Evolutionary conservation across 2,797 vertebrate genomes (phyloP), one percentile per base, ranked within the genome.

Genomic region (Heteromormyrus szaboi): DNA sequence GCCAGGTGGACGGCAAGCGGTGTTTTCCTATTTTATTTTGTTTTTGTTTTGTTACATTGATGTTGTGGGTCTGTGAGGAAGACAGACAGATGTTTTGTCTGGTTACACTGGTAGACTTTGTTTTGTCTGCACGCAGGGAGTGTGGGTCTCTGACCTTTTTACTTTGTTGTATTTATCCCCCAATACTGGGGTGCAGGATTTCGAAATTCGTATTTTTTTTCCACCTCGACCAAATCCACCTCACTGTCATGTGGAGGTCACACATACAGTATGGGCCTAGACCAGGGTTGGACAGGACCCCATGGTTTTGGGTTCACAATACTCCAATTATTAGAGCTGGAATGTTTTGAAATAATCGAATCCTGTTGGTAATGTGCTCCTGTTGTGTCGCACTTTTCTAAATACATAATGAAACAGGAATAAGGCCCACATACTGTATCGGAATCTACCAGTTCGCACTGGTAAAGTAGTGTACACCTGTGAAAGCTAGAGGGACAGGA

Each of bases 1-100:
- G 96, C 95, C 96, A 97, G 96, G 96, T 97, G 97, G 95, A 97
- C 96, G 96, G 97, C 96, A 97, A 95, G 12, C 97, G 96, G 96
- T 96, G 93, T 96, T 96, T 95, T 95, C 93, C 65, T 41, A 44
- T 79, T 79, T 79, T 41, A 79, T 79, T 79, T 44, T 41, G 68
- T 76, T 76, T 79, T 79, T 79, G 33, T 79, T 94, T 94, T 84
- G 93, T 93, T 93, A 93, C 22, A 41, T 95, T 95, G 95, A 87
- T 94, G 93, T 95, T 94, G 93, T 90, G 88, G 91, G 93, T 85
- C 92, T 92, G 94, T 93, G 94, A 94, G 88, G 92, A 90, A 95
- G 94, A 96, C 91, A 94, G 95, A 94, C 92, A 93, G 93, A 93
- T 93, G 93, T 93, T 94, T 90, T 93, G 91, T 89, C 88, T 90